Conservation (phyloP, 2,797 vertebrate species). For the Pogonophryne albipinna region DNA sequence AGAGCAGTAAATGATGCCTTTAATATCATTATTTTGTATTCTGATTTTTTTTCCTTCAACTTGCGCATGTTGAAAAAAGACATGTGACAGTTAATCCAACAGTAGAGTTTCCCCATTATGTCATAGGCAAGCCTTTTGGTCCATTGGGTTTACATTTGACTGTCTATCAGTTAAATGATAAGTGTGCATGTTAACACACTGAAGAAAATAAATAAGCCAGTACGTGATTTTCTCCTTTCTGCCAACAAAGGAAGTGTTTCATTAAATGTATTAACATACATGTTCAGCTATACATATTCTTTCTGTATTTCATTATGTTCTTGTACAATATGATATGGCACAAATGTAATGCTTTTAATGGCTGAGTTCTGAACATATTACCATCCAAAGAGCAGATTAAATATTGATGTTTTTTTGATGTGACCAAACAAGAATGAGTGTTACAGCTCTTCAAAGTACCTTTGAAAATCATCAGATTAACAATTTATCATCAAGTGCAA, state of each 20-base stretch:
- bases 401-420: conserved; percentile 51
- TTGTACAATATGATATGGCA: conserved; percentile 83
- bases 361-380: conserved; percentile 79
- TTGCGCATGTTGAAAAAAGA: conserved; percentile 9
- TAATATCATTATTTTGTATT: conserved; percentile 23
- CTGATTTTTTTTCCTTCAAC: conserved; percentile 23
- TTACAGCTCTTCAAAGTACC: conserved; percentile 51
- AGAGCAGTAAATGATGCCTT: conserved; percentile 19
- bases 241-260: conserved; percentile 75
- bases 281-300: conserved; percentile 79
- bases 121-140: conserved; percentile 4
- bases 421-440: conserved; percentile 39
- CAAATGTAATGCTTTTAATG: conserved; percentile 77
- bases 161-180: conserved; percentile 29
- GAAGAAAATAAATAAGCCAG: conserved; percentile 75
- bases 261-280: conserved; percentile 78
- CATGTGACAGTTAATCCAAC: conserved; percentile 19
- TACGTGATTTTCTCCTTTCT: conserved; percentile 71
- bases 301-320: conserved; percentile 83
- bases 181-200: conserved; percentile 73
- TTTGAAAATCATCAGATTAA: conserved; percentile 66
- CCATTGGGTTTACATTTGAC: conserved; percentile 4
- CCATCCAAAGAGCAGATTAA: conserved; percentile 71
- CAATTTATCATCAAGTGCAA: conserved; percentile 60
- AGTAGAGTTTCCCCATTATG: conserved; percentile 7